These are phyloP conservation scores for Cyclophora albipunctata DNA, from an alignment of 2,888 invertebrate species.

Conservation along the genomic window DNA sequence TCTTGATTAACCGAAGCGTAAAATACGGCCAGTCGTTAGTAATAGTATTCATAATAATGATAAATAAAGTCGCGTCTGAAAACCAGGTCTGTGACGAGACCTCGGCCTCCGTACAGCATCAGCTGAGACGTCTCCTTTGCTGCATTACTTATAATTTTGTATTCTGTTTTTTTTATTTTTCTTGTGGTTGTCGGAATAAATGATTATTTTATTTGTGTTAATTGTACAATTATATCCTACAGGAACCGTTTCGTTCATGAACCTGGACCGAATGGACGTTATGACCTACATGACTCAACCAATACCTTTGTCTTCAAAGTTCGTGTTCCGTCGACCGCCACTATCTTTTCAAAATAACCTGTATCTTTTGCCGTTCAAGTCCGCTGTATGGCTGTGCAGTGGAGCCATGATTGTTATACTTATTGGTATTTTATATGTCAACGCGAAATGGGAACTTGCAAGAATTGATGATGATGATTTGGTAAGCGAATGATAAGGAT, in stretches of 20 bases:
- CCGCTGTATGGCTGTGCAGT: constrained; percentile 75
- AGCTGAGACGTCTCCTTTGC: too few species aligned
- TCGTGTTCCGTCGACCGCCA: constrained; percentile 79
- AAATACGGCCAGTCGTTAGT: too few species aligned
- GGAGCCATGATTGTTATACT: constrained; percentile 52
- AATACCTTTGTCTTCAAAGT: constrained; percentile 48
- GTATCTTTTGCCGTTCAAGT: constrained; percentile 77
- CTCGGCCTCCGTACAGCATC: too few species aligned
- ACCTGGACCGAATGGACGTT: constrained; percentile 28
- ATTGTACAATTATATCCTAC: background rate
- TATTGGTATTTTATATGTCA: constrained; percentile 34
- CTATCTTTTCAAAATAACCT: constrained; percentile 80
- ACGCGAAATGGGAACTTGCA: constrained; percentile 43
- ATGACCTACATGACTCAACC: constrained; percentile 65
- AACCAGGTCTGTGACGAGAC: too few species aligned
- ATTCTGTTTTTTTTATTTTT: too few species aligned
- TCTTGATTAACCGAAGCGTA: too few species aligned
- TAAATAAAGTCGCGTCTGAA: too few species aligned
- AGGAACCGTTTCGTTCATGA: constrained; percentile 44
- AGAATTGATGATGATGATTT: constrained; percentile 18
- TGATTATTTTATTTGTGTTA: too few species aligned
- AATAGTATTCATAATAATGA: too few species aligned
- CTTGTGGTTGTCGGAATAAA: too few species aligned
- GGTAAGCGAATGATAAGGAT: constrained; percentile 9
- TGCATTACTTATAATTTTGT: too few species aligned